Evolutionary conservation across 2,888 invertebrate species (phyloP).

Genomic region (Platycheirus rosarum): DNA sequence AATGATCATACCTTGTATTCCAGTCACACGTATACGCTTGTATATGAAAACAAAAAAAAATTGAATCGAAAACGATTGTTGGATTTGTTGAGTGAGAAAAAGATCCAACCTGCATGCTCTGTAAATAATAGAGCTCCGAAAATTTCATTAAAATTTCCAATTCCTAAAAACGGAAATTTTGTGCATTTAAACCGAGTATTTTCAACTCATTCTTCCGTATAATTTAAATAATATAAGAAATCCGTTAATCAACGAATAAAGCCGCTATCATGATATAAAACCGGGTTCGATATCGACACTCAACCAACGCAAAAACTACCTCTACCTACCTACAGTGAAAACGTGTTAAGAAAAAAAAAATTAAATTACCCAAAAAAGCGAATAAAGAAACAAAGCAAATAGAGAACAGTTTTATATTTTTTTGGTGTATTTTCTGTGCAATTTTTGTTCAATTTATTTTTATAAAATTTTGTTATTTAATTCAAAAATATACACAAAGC

Average conservation of each 20-base stretch:
- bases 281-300: slow-evolving; percentile 21
- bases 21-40: slow-evolving; percentile 16
- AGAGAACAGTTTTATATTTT: slow-evolving; percentile 24
- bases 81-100: slow-evolving; percentile 40
- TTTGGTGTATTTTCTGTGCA: slow-evolving; percentile 24
- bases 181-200: slow-evolving; percentile 25
- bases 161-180: slow-evolving; percentile 40
- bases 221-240: slow-evolving; percentile 17
- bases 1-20: slow-evolving; percentile 46
- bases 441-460: slow-evolving; percentile 21
- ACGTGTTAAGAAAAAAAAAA: slow-evolving; percentile 47
- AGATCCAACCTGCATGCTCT: slow-evolving; percentile 57
- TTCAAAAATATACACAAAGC: slow-evolving; percentile 51
- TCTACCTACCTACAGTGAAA: slow-evolving; percentile 11
- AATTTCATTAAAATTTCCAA: slow-evolving; percentile 50
- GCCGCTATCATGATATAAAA: slow-evolving; percentile 8
- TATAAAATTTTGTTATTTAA: slow-evolving; percentile 38
- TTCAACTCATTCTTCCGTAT: slow-evolving; percentile 6
- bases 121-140: slow-evolving; percentile 68
- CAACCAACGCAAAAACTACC: slow-evolving; percentile 31
- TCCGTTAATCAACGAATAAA: slow-evolving; percentile 24
- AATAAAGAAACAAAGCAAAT: slow-evolving; percentile 53
- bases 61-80: slow-evolving; percentile 13
- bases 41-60: slow-evolving; percentile 9
- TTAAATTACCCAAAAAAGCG: slow-evolving; percentile 45